These are phyloP conservation scores for Misgurnus anguillicaudatus DNA, from an alignment of 2,113 vertebrate genomes.

Conservation along the genomic window DNA sequence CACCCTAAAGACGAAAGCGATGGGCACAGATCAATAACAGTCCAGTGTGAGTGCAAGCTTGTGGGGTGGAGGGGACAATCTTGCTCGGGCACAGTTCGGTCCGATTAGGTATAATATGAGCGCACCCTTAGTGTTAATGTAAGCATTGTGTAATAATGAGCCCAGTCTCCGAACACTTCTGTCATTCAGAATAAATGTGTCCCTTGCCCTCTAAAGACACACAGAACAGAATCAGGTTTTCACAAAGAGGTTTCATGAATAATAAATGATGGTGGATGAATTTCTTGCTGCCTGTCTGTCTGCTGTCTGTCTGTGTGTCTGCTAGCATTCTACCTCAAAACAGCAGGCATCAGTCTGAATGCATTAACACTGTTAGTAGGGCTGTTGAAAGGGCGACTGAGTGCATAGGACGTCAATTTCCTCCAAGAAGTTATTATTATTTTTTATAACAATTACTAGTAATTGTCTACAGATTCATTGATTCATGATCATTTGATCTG, in stretches of 20 bases:
- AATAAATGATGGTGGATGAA: slow-evolving; percentile 27
- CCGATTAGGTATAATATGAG: too few species aligned
- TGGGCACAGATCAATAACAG: too few species aligned
- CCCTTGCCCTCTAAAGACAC: background rate
- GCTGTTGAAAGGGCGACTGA: too few species aligned
- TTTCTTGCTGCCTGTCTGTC: slow-evolving; percentile 30
- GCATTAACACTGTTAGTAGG: background rate
- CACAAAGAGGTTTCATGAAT: slow-evolving; percentile 28
- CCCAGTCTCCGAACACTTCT: background rate
- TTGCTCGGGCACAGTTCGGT: too few species aligned
- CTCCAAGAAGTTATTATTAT: too few species aligned
- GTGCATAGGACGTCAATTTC: too few species aligned
- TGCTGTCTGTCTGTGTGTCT: slow-evolving; percentile 32
- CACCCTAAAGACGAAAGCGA: too few species aligned
- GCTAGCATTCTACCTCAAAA: background rate
- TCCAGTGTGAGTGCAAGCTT: too few species aligned
- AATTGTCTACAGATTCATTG: background rate
- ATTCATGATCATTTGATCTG: slow-evolving; percentile 15
- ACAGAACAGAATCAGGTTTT: slow-evolving; percentile 35
- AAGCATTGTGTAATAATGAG: background rate
- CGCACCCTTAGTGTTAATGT: background rate
- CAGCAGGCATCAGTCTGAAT: background rate
- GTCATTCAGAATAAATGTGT: background rate
- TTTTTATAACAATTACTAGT: too few species aligned
- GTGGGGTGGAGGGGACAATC: too few species aligned